Evolutionary conservation across 1,140 invertebrate species (phyloP).

Genomic region (Lerema accius): DNA sequence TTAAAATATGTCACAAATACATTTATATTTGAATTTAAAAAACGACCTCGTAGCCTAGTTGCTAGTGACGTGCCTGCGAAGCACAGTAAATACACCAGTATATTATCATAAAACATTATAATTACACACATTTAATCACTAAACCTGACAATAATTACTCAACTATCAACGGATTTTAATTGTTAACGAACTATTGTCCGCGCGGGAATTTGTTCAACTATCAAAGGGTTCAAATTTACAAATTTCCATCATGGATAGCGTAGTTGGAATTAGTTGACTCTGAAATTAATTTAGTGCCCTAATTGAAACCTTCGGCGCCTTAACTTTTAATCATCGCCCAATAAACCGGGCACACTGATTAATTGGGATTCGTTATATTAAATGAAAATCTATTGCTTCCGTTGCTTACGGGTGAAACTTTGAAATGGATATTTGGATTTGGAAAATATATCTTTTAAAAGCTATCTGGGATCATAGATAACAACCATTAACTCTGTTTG

Average conservation of each 20-base stretch:
- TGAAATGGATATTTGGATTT: background rate
- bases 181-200: slow-evolving; percentile 20
- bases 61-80: no score
- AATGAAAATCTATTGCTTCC: slow-evolving; percentile 6
- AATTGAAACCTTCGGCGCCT: slow-evolving; percentile 20
- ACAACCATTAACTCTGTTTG: no score
- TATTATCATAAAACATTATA: background rate
- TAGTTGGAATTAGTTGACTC: slow-evolving; percentile 16
- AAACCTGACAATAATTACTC: slow-evolving; percentile 4
- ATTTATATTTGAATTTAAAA: no score
- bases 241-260: slow-evolving; percentile 11
- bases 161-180: slow-evolving; percentile 1
- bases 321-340: slow-evolving; percentile 18
- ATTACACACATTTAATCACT: background rate
- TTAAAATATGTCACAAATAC: no score
- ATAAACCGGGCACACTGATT: slow-evolving; percentile 9
- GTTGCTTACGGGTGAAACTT: background rate
- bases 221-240: slow-evolving; percentile 14
- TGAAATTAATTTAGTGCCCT: slow-evolving; percentile 24
- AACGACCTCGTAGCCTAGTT: no score
- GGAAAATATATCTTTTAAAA: no score
- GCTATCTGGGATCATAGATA: no score
- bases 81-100: no score
- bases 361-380: slow-evolving; percentile 9
- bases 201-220: slow-evolving; percentile 2